Conservation (phyloP, 2,113 vertebrate species). For the Ciconia stormi region DNA sequence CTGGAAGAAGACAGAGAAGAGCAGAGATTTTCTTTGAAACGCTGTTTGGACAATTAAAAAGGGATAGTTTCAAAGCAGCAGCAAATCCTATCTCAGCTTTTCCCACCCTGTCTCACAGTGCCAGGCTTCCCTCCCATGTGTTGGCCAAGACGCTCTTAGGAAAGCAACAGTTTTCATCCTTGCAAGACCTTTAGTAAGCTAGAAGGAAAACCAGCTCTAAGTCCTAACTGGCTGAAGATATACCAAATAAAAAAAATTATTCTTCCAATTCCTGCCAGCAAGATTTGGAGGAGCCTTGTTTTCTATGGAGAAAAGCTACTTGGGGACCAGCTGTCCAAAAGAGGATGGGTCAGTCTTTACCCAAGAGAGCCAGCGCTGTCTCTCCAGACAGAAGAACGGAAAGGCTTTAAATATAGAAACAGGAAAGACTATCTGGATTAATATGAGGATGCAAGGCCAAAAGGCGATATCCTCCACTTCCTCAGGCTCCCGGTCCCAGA, state of each 20-base stretch:
- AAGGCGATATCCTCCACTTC: neutral
- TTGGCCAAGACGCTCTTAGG: neutral
- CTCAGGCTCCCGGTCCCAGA: neutral
- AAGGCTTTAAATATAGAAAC: slow-evolving; percentile 25
- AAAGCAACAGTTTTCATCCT: neutral
- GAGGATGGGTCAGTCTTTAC: neutral
- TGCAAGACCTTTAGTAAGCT: neutral
- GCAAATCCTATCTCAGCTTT: slow-evolving; percentile 13
- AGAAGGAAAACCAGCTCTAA: neutral
- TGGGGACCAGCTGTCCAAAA: neutral
- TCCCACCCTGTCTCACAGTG: neutral
- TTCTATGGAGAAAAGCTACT: neutral
- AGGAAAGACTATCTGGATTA: neutral
- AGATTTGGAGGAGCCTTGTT: neutral
- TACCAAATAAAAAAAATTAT: neutral
- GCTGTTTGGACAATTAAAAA: slow-evolving; percentile 27
- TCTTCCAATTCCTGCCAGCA: neutral
- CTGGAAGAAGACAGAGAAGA: slow-evolving; percentile 27
- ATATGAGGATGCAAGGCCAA: neutral
- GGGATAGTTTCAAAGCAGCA: slow-evolving; percentile 5
- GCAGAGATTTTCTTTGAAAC: slow-evolving; percentile 16
- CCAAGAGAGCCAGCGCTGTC: neutral
- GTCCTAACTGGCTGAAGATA: neutral
- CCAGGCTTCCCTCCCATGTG: neutral
- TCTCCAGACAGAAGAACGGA: neutral